Evolutionary conservation across 2,113 vertebrate species (phyloP), one percentile per base, ranked within the genome.

Genomic region (Pangasianodon gigas): DNA sequence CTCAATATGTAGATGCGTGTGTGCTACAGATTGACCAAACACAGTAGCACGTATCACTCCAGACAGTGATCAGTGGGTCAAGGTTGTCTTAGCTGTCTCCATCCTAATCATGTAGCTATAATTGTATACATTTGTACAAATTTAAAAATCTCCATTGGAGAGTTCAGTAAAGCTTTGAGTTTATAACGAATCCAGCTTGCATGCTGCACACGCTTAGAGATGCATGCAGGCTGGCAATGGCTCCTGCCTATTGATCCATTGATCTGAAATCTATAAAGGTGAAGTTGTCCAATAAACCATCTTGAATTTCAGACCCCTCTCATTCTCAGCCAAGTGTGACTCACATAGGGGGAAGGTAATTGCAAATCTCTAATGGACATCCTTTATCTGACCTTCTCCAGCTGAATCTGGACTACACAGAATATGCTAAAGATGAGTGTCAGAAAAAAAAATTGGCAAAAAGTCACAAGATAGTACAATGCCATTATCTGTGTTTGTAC

Each of bases 251-350:
- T 92, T 89, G 90, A 92, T 87, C 81, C 91, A 93, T 91, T 90
- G 91, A 93, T 89, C 89, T 90, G 89, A 92, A 93, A 88, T 89
- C 92, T 82, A 82, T 92, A 91, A 92, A 91, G 85, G 90, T 89
- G 81, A 92, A 93, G 91, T 90, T 87, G 69, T 89, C 85, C 90
- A 67, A 90, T 90, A 79, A 74, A 87, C 81, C 81, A 82, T 88
- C 54, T 81, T 90, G 67, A 65, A 91, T 91, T 93, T 90, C 88
- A 91, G 85, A 77, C 79, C 90, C 67, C 51, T 88, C 81, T 93
- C 88, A 85, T 81, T 87, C 56, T 87, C 85, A 91, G 89, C 82
- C 89, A 88, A 86, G 77, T 92, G 79, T 91, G 91, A 89, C 86
- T 88, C 85, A 84, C 65, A 92, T 41, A 85, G 79, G 84, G 52